These are phyloP conservation scores for Acrobasis repandana DNA, from an alignment of 2,888 invertebrate genomes.

Conservation along the genomic window DNA sequence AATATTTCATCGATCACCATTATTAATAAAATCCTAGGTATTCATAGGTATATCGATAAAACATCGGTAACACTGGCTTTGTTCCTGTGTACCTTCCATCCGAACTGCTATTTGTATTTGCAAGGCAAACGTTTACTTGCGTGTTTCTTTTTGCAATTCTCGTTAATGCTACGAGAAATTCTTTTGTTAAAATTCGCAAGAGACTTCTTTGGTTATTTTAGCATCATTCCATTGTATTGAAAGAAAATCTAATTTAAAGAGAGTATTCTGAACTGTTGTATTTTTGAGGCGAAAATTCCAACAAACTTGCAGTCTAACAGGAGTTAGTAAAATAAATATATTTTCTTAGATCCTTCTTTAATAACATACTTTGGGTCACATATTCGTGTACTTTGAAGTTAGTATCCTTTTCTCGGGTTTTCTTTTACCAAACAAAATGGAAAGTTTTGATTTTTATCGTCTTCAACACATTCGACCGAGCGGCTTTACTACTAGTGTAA, in stretches of 20 bases:
- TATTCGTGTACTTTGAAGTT: conserved; percentile 10
- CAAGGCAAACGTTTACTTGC: conserved; percentile 15
- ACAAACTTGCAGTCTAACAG: neutral
- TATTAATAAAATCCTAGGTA: no score
- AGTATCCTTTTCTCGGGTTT: conserved; percentile 6
- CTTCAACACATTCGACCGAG: neutral
- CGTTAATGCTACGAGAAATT: conserved; percentile 15
- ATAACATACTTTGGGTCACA: conserved; percentile 22
- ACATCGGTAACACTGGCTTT: neutral
- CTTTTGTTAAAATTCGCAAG: conserved; percentile 11
- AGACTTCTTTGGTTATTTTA: conserved; percentile 9
- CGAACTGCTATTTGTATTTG: conserved; percentile 20
- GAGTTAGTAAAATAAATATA: no score
- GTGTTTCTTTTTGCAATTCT: conserved; percentile 20
- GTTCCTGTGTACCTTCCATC: conserved; percentile 17
- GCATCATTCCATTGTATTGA: neutral
- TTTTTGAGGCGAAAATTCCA: neutral
- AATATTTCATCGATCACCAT: no score
- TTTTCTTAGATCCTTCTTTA: conserved; percentile 19
- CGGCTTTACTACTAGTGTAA: no score
- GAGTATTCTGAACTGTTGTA: neutral
- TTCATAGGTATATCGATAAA: no score
- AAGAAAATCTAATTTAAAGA: neutral
- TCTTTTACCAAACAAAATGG: conserved; percentile 11
- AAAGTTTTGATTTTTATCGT: neutral